Evolutionary conservation across 2,888 invertebrate genomes (phyloP).

Genomic region (Troilus luridus): DNA sequence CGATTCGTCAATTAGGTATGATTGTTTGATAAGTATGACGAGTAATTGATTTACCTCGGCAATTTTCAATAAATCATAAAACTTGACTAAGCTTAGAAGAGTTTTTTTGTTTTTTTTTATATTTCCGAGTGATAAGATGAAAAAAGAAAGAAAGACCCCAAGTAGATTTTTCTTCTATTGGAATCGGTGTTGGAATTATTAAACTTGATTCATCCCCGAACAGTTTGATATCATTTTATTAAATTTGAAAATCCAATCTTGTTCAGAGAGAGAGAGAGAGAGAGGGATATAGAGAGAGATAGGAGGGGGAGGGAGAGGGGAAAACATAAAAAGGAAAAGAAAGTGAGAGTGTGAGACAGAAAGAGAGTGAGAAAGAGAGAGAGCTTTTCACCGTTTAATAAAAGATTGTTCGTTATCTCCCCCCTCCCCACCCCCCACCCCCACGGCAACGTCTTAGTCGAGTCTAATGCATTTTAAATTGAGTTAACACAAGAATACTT

Average conservation of each 20-base stretch:
- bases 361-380: neutral
- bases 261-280: neutral
- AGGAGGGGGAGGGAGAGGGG: too few species aligned
- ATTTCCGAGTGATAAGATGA: neutral
- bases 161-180: slow-evolving; percentile 18
- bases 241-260: slow-evolving; percentile 49
- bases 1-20: neutral
- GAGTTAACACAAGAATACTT: neutral
- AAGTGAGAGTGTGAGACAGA: too few species aligned
- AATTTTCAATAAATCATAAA: slow-evolving; percentile 26
- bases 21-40: neutral
- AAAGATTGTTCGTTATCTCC: slow-evolving; percentile 20
- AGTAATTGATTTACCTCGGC: neutral
- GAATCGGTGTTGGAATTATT: slow-evolving; percentile 11
- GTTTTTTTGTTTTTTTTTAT: neutral
- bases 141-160: neutral
- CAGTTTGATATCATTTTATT: slow-evolving; percentile 49
- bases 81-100: neutral
- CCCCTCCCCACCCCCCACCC: neutral
- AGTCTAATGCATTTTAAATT: slow-evolving; percentile 20
- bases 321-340: too few species aligned
- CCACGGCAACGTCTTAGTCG: neutral
- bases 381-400: slow-evolving; percentile 8
- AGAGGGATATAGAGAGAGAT: neutral
- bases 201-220: slow-evolving; percentile 31